phyloP scores from a whole-genome alignment of 2,113 vertebrate species.

The Gymnorhina tibicen region DNA sequence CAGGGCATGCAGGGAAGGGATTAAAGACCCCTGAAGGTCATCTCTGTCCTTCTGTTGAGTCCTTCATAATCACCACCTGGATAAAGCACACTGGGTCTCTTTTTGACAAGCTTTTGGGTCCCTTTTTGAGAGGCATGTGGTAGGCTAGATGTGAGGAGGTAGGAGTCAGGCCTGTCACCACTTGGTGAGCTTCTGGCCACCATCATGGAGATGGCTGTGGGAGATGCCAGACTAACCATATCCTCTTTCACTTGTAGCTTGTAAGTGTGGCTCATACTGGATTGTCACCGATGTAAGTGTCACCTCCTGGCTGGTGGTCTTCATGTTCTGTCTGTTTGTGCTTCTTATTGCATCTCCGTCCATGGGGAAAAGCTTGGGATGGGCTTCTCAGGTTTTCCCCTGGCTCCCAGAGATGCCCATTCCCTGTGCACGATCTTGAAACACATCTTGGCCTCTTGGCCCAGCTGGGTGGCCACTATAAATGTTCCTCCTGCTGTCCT shows the following conservation, averaged over 20 bases:
- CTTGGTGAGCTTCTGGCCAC: not conserved
- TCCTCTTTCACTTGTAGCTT: not conserved
- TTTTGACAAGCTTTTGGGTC: too few species aligned
- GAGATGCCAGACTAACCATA: not conserved
- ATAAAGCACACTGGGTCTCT: not conserved
- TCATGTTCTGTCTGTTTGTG: not conserved
- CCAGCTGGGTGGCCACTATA: too few species aligned
- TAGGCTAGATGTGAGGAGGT: not conserved
- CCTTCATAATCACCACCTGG: not conserved
- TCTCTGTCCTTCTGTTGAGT: not conserved
- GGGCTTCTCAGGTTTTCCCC: not conserved
- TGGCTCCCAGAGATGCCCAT: not conserved
- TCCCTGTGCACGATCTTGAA: too few species aligned
- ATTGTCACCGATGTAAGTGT: not conserved
- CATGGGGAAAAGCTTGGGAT: not conserved
- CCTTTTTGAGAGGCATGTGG: not conserved
- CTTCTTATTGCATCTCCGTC: not conserved
- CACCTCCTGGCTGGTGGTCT: not conserved
- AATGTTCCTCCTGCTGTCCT: not conserved
- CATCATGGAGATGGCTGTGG: not conserved
- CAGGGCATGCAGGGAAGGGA: not conserved
- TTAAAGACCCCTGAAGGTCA: not conserved
- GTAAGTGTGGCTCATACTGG: not conserved
- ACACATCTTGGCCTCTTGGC: not conserved
- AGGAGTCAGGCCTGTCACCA: not conserved